Base-by-base conservation (phyloP, 2,113 vertebrate genomes). In the Numenius arquata region DNA sequence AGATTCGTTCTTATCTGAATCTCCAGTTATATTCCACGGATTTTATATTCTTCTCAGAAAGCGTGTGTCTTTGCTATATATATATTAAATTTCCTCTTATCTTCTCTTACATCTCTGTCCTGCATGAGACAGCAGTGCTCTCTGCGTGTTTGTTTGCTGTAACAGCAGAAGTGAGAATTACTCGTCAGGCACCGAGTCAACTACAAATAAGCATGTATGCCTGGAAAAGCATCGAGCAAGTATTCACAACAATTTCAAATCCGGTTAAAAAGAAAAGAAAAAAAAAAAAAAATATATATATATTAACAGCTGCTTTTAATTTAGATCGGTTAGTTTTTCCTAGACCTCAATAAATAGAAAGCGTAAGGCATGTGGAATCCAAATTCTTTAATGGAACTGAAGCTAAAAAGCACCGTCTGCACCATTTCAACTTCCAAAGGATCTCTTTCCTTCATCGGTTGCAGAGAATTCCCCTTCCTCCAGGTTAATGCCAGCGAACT, bases 341-440 rank as follows among this genome's bases (percentile, higher is more conserved):
- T 78, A 78, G 80, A 21, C 70, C 62, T 96, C 95, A 91, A 91
- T 65, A 96, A 96, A 96, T 38, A 93, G 83, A 92, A 95, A 95
- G 84, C 93, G 0, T 97, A 96, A 97, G 91, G 95, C 94, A 84
- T 92, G 84, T 65, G 40, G 47, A 84, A 89, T 81, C 84, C 93
- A 52, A 89, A 82, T 40, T 89, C 66, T 96, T 95, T 95, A 95
- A 96, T 93, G 89, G 47, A 93, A 65, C 86, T 67, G 61, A 88
- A 95, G 86, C 91, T 85, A 38, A 73, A 71, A 74, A 71, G 47
- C 83, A 93, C 93, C 48, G 25, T 50, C 75, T 85, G 83, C 67
- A 48, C 48, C 48, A 26, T 21, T 80, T 45, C 73, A 77, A 66
- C 55, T 2, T 48, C 48, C 48, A 48, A 48, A 48, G 32, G 58